Base-by-base conservation (phyloP, 2,888 invertebrate genomes). In the Saturnia pavonia region DNA sequence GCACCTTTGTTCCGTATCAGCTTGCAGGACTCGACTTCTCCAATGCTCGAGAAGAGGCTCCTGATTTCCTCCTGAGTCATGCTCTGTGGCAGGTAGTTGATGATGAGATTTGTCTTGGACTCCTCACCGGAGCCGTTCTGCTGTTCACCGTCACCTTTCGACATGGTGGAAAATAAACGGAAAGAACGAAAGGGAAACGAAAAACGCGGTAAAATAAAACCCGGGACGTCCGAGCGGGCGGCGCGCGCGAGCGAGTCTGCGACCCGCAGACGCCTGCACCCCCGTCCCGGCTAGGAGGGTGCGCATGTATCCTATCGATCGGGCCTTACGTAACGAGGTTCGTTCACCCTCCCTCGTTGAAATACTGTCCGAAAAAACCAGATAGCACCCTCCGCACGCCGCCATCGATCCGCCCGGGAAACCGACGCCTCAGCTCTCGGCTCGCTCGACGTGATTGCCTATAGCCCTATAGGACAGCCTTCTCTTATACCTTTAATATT, bases 21-120 rank as follows among this genome's bases (percentile, higher is more conserved):
- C 94, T 99, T 99, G 94, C 99, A 99, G 83, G 98, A 99, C 92
- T 99, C 99, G 75, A 99, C 99, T 91, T 99, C 99, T 72, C 99
- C 99, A 87, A 99, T 99, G 90, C 98, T 98, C 71, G 99, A 98
- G 94, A 99, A 99, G 71, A 99, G 95, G 72, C 99, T 98, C 76
- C 99, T 96, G 77, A 99, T 99, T 94, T 99, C 99, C 92, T 99
- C 99, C 94, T 99, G 99, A 72, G 99, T 99, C 99, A 99, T 99
- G 82, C 98, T 99, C 95, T 99, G 99, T 75, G 99, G 99, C 92
- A 99, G 96, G 94, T 99, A 99, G 95, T 99, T 99, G 87, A 99
- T 99, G 93, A 99, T 99, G 81, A 99, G 96, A 95, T 99, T 99
- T 82, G 99, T 99, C 95, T 98, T 98, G 85, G 98, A 98, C 95